Percentiles rank a stretch among this genome's conserved stretches.
These are phyloP conservation scores for Agonopterix arenella DNA, from an alignment of 2,888 invertebrate species.

Conservation along the genomic window DNA sequence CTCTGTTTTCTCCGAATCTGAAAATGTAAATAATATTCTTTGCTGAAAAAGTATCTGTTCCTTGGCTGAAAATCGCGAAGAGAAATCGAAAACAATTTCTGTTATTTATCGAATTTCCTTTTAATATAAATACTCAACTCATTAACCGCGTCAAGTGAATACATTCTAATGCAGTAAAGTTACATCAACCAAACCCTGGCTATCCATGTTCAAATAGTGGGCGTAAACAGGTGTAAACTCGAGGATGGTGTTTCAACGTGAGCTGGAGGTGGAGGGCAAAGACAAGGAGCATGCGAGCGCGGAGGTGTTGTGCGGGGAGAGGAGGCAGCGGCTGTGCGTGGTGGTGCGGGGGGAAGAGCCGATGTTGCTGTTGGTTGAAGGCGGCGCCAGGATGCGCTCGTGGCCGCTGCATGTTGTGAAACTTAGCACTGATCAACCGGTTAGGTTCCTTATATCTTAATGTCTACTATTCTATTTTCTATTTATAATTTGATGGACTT, in stretches of 20 bases:
- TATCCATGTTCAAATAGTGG: not conserved
- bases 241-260: constrained; percentile 20
- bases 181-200: too few species aligned
- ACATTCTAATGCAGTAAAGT: too few species aligned
- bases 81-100: too few species aligned
- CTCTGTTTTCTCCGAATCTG: too few species aligned
- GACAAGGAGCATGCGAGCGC: constrained; percentile 29
- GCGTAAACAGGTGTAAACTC: not conserved
- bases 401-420: constrained; percentile 24
- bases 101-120: too few species aligned
- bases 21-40: too few species aligned
- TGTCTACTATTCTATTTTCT: too few species aligned
- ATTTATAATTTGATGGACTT: too few species aligned
- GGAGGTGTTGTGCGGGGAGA: constrained; percentile 26
- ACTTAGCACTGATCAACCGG: constrained; percentile 21
- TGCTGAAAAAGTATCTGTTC: too few species aligned
- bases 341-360: constrained; percentile 6
- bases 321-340: constrained; percentile 15
- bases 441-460: constrained; percentile 8
- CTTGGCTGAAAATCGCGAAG: too few species aligned
- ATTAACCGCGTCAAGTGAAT: too few species aligned
- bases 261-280: constrained; percentile 26
- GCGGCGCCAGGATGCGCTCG: constrained; percentile 18
- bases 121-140: too few species aligned
- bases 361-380: constrained; percentile 19